These are phyloP conservation scores for Donacobius atricapilla DNA, from an alignment of 2,113 vertebrate species.

Conservation along the genomic window DNA sequence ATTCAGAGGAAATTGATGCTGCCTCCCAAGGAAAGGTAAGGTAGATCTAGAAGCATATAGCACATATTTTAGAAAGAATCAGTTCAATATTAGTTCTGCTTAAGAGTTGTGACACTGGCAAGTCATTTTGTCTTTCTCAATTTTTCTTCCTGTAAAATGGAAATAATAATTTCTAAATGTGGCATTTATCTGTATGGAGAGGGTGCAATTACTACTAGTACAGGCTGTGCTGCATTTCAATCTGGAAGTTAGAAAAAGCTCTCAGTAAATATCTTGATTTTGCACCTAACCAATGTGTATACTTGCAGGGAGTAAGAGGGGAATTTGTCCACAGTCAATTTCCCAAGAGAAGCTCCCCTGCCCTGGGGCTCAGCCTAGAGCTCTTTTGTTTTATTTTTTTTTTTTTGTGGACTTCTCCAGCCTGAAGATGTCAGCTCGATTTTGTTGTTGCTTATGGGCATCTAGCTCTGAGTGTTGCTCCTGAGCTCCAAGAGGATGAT, in stretches of 20 bases:
- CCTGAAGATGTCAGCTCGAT: background rate
- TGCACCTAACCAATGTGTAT: background rate
- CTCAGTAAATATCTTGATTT: background rate
- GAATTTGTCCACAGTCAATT: accelerated
- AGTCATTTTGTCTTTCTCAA: background rate
- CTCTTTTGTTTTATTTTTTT: background rate
- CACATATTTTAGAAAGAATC: background rate
- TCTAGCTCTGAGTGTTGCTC: background rate
- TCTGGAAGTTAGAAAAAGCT: background rate
- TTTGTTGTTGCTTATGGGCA: background rate
- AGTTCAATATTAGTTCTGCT: background rate
- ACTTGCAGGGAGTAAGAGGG: background rate
- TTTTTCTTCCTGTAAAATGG: background rate
- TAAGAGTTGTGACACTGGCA: background rate
- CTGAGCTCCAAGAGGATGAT: background rate
- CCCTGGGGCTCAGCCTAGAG: background rate
- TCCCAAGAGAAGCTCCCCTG: background rate
- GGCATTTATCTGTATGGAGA: background rate
- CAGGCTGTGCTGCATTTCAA: background rate
- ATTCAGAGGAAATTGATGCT: background rate
- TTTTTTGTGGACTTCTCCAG: background rate
- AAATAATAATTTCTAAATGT: background rate
- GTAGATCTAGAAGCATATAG: background rate
- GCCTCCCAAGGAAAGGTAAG: background rate
- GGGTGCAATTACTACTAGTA: background rate